Evolutionary conservation across 2,888 invertebrate species (phyloP).

Genomic region (Drosophila multiciliata): DNA sequence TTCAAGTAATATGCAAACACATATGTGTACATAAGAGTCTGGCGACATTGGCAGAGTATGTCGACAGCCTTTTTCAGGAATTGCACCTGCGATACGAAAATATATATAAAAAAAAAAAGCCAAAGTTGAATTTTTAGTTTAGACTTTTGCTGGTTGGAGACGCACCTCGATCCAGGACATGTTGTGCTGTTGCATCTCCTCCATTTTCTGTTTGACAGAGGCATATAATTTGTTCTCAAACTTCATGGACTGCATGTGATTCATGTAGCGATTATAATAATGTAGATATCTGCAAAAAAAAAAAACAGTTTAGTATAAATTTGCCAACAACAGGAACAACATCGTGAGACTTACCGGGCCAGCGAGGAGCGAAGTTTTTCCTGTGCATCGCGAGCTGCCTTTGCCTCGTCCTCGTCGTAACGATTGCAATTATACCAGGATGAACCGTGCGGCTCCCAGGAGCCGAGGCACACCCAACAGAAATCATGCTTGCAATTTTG

Average conservation of each 20-base stretch:
- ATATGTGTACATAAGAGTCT: constrained; percentile 99
- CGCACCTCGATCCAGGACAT: constrained; percentile 99
- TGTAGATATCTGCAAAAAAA: constrained; percentile 92
- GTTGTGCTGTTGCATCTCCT: constrained; percentile 99
- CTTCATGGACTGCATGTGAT: constrained; percentile 99
- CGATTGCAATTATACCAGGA: constrained; percentile 99
- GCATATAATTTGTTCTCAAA: constrained; percentile 99
- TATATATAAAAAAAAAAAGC: constrained; percentile 6
- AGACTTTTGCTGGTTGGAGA: neutral
- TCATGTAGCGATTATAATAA: constrained; percentile 99
- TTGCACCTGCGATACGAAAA: constrained; percentile 89
- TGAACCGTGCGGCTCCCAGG: constrained; percentile 99
- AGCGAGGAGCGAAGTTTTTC: constrained; percentile 96
- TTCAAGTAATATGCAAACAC: constrained; percentile 99
- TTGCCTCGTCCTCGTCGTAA: constrained; percentile 98
- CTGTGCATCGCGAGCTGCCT: constrained; percentile 97
- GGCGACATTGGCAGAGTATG: constrained; percentile 97
- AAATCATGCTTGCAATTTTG: constrained; percentile 99
- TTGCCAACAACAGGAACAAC: neutral
- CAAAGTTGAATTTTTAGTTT: neutral
- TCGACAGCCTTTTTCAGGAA: constrained; percentile 99
- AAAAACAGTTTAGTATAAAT: neutral
- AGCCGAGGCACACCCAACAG: constrained; percentile 99
- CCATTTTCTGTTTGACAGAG: constrained; percentile 98
- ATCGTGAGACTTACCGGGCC: constrained; percentile 89